Evolutionary conservation across 2,888 invertebrate genomes (phyloP).

Genomic region (Rotaria sp.): DNA sequence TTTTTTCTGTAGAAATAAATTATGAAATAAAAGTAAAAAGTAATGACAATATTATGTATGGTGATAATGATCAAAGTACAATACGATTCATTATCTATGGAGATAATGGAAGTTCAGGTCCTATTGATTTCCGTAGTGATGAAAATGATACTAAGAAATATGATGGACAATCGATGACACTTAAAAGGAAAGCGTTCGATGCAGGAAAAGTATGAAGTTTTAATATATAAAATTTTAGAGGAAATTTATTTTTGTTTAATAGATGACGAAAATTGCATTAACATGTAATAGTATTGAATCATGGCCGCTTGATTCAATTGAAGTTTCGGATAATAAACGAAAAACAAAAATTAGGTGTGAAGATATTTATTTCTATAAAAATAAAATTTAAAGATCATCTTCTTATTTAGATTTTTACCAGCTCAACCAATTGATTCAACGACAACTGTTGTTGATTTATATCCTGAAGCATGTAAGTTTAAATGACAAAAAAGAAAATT

Average conservation of each 20-base stretch:
- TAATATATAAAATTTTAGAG: not conserved
- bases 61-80: not conserved
- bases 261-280: conserved; percentile 1
- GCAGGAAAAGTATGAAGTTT: not conserved
- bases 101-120: conserved; percentile 6
- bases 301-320: not conserved
- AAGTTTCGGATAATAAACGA: not conserved
- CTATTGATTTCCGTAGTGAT: not conserved
- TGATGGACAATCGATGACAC: not conserved
- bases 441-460: not conserved
- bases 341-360: not conserved
- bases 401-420: not conserved
- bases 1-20: not conserved
- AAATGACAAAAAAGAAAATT: not conserved
- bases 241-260: not conserved
- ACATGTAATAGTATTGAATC: not conserved
- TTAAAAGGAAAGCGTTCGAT: conserved; percentile 12
- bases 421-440: not conserved
- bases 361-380: not conserved
- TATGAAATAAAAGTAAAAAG: conserved; percentile 5
- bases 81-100: not conserved
- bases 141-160: not conserved
- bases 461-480: conserved; percentile 10
- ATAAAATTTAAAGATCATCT: not conserved
- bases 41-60: not conserved